These are phyloP conservation scores for Sceloporus undulatus DNA, from an alignment of 2,113 vertebrate species.

Conservation along the genomic window DNA sequence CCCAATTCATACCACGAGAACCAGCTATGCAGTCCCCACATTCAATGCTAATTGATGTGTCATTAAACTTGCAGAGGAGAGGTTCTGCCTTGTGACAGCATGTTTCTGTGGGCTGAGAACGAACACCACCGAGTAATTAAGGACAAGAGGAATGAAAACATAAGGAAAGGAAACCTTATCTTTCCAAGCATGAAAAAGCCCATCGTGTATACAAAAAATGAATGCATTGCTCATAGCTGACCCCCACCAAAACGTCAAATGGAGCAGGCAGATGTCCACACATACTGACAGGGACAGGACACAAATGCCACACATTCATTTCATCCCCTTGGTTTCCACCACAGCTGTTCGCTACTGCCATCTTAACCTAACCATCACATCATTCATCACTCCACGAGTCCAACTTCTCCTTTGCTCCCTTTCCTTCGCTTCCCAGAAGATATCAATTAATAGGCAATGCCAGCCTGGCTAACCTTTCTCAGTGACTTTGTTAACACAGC, in stretches of 20 bases:
- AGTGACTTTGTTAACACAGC: not conserved
- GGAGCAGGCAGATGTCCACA: slow-evolving; percentile 69
- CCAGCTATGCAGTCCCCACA: slow-evolving; percentile 23
- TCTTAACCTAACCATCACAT: not conserved
- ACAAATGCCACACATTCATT: slow-evolving; percentile 33
- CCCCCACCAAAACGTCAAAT: slow-evolving; percentile 44
- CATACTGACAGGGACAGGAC: slow-evolving; percentile 45
- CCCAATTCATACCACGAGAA: slow-evolving; percentile 38
- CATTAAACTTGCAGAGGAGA: slow-evolving; percentile 63
- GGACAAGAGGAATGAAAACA: slow-evolving; percentile 69
- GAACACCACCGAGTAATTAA: slow-evolving; percentile 73
- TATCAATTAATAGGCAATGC: no score
- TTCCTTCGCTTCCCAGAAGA: not conserved
- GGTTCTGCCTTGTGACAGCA: slow-evolving; percentile 62
- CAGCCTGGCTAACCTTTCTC: not conserved
- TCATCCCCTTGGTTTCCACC: slow-evolving; percentile 24
- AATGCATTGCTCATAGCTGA: slow-evolving; percentile 59
- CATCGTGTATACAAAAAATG: slow-evolving; percentile 56
- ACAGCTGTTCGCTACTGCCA: slow-evolving; percentile 25
- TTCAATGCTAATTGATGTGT: slow-evolving; percentile 59
- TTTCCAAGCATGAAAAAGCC: slow-evolving; percentile 63
- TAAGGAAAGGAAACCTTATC: slow-evolving; percentile 64
- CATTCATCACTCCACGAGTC: not conserved
- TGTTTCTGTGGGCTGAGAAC: slow-evolving; percentile 64
- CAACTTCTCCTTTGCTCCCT: not conserved